Evolutionary conservation across 2,888 invertebrate species (phyloP), one percentile per base, ranked within the genome.

Genomic region (Geotrupes spiniger): DNA sequence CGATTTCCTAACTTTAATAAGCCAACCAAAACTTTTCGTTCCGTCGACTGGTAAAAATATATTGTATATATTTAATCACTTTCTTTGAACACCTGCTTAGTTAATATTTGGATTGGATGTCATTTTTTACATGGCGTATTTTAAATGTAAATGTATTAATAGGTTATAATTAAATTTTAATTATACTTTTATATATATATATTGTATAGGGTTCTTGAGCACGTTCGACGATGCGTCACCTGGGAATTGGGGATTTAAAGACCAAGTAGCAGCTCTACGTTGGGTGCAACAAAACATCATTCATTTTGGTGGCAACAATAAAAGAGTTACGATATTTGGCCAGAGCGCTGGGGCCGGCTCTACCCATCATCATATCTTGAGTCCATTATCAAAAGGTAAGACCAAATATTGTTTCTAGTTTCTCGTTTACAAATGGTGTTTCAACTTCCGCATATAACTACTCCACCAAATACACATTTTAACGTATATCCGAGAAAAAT

Each of bases 171-270:
- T n/a, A n/a, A n/a, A n/a, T n/a, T n/a, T n/a, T n/a, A n/a, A 27
- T 27, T 21, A 27, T 1, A 33, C 12, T 27, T 4, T 12, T 4
- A 17, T 26, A 6, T 12, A 27, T 12, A 41, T 27, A 25, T 12
- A 28, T 43, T 1, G 52, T 52, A 50, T 45, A 72, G 76, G 76
- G 1, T 76, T 76, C 45, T 65, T 76, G 1, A 74, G 74, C 28
- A 77, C 77, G 1, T 63, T 71, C 5, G 78, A 77, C 50, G 64
- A 68, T 0, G 66, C 61, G 5, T 71, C 76, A 39, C 71, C 77
- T 0, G 78, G 78, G 0, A 78, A 78, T 52, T 76, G 73, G 54
- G 78, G 69, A 0, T 59, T 78, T 0, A 78, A 78, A 59, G 78
- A 78, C 64, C 77, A 78, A 62, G 66, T 71, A 8, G 52, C 72